Percentiles rank a stretch among this genome's conserved stretches.
These are phyloP conservation scores for Goniozus legneri DNA, from an alignment of 1,140 invertebrate genomes.

Conservation along the genomic window DNA sequence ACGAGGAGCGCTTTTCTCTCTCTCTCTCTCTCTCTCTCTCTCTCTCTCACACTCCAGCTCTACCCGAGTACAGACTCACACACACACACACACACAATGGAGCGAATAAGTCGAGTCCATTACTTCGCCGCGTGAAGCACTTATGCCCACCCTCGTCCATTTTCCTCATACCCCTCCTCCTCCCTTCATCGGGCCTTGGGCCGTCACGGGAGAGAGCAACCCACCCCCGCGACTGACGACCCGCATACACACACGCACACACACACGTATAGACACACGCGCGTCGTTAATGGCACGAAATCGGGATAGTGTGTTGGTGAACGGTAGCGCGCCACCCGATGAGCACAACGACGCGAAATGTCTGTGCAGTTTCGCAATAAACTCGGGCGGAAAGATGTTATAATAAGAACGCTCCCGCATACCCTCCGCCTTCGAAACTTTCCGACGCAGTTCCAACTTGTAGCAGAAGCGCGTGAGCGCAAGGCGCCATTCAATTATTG, in stretches of 20 bases:
- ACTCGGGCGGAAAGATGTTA: constrained; percentile 21
- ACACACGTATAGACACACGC: neutral
- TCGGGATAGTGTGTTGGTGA: constrained; percentile 16
- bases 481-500: too few species aligned
- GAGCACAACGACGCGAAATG: constrained; percentile 8
- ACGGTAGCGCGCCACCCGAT: constrained; percentile 13
- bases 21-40: too few species aligned
- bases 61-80: too few species aligned
- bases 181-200: neutral
- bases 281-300: constrained; percentile 22
- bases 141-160: constrained; percentile 12
- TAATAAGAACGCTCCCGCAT: constrained; percentile 8
- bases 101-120: constrained; percentile 32
- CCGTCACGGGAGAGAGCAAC: neutral
- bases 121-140: constrained; percentile 31
- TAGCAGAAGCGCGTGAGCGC: too few species aligned
- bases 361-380: constrained; percentile 35
- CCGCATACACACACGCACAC: neutral
- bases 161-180: neutral
- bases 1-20: constrained; percentile 20
- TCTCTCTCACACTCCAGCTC: too few species aligned
- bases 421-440: neutral
- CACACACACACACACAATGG: too few species aligned
- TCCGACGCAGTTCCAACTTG: too few species aligned
- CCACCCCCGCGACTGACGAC: neutral